Conservation (phyloP, 2,113 vertebrate genomes). For the Sinocyclocheilus maitianheensis region DNA sequence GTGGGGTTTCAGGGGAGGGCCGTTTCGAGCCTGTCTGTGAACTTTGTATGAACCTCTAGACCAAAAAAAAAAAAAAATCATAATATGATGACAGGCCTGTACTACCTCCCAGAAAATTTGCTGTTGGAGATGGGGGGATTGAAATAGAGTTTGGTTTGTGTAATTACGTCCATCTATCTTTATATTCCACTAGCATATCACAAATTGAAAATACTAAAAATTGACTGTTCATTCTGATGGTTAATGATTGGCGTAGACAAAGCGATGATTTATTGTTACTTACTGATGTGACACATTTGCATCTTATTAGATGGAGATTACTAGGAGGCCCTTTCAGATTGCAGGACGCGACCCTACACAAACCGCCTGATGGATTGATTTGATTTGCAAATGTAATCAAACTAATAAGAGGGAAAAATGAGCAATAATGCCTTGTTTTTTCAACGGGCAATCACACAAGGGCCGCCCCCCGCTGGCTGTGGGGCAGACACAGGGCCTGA, state of each 20-base stretch:
- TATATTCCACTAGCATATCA: conserved; percentile 99
- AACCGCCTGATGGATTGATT: conserved; percentile 98
- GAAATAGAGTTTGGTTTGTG: conserved; percentile 99
- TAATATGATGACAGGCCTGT: conserved; percentile 95
- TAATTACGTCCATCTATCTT: conserved; percentile 99
- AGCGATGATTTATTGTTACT: conserved; percentile 99
- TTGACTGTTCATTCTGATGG: conserved; percentile 99
- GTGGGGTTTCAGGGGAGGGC: conserved; percentile 73
- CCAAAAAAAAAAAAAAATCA: conserved; percentile 81
- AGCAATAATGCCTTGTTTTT: conserved; percentile 97
- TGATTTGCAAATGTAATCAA: conserved; percentile 99
- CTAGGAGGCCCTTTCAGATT: conserved; percentile 91
- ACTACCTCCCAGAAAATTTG: conserved; percentile 99
- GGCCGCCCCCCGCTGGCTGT: conserved; percentile 41
- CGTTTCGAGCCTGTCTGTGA: conserved; percentile 94
- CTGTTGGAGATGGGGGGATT: conserved; percentile 85
- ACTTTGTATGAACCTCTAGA: conserved; percentile 98
- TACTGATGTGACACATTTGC: conserved; percentile 97
- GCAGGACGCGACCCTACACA: conserved; percentile 85
- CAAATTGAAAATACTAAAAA: conserved; percentile 99
- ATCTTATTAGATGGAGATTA: conserved; percentile 99
- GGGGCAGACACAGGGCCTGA: conserved; percentile 13
- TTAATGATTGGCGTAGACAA: conserved; percentile 99
- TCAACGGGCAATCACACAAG: conserved; percentile 88
- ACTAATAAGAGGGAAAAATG: conserved; percentile 98